Base-by-base conservation (phyloP, 2,888 invertebrate species). In the Tridacna gigas region DNA sequence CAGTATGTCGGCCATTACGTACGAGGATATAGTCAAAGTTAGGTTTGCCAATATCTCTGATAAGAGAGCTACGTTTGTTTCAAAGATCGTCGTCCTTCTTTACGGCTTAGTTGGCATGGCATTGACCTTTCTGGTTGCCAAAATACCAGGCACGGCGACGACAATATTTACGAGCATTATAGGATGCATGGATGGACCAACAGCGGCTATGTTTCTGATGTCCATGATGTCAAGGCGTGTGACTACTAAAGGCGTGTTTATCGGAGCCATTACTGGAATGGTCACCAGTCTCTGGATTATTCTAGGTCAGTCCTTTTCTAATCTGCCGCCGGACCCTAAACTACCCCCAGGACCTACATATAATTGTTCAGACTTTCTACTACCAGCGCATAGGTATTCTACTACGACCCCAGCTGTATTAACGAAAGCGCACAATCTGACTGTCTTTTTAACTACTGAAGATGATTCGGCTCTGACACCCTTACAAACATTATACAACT, bases 171-270 rank as follows among this genome's bases (percentile, higher is more conserved):
- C 37, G 15, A 73, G 66, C 18, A 65, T 81, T 26, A 77, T 82
- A 47, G 81, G 79, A 3, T 74, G 76, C 25, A 74, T 85, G n/a
- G 80, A 80, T 48, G 85, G 85, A 1, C 79, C 85, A n/a, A 74
- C 66, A 0, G 66, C 61, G 22, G 85, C 67, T 18, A 74, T 85
- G 15, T 85, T 82, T 74, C 61, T 82, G 18, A 65, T 79, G 12
- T 79, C 85, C 7, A 63, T 73, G 9, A 28, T 82, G 37, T 79
- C 66, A 22, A 51, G 67, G 20, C 45, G 85, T 15, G 45, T 74
- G 5, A 85, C 82, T 22, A 74, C 82, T 9, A 82, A 79, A 69
- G 85, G 79, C 20, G 69, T 85, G 18, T 26, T 81, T 18, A 60
- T 79, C 18, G 81, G 84, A 4, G 73, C 63, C 15, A 7, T 82